Percentiles rank a stretch among this genome's conserved stretches.
Conservation (phyloP, 2,888 invertebrate species). For the Drosophila testacea region DNA sequence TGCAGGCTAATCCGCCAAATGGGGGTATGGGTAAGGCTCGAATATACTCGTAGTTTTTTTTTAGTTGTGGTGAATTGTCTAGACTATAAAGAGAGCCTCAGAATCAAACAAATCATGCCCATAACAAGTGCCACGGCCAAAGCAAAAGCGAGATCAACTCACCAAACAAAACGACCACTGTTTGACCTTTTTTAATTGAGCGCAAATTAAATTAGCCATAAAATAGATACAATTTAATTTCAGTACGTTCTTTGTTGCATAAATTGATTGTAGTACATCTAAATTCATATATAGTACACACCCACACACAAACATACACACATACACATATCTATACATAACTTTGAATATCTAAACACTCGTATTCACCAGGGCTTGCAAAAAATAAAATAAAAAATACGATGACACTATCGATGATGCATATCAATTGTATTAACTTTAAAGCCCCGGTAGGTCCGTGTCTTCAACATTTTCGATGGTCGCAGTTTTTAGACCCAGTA, state of each 20-base stretch:
- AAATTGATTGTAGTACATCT: constrained; percentile 32
- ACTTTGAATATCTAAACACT: constrained; percentile 13
- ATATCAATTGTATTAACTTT: constrained; percentile 21
- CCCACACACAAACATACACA: constrained; percentile 6
- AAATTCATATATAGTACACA: constrained; percentile 19
- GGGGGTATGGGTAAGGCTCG: constrained; percentile 8
- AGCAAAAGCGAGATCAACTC: constrained; percentile 57
- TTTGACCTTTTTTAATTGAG: constrained; percentile 81
- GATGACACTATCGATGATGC: constrained; percentile 35
- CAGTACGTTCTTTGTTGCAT: constrained; percentile 42
- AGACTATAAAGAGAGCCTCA: constrained; percentile 39
- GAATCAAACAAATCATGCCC: constrained; percentile 53
- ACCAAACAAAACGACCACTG: constrained; percentile 62
- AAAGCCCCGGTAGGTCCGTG: constrained; percentile 1
- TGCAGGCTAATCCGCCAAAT: constrained; percentile 5
- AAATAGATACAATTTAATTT: constrained; percentile 79
- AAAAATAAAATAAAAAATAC: constrained; percentile 3
- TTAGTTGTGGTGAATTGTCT: constrained; percentile 33
- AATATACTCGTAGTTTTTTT: constrained; percentile 12
- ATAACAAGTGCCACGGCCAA: constrained; percentile 67
- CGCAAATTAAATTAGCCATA: constrained; percentile 79
- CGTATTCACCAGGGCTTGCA: constrained; percentile 14
- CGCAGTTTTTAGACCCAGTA: too few species aligned
- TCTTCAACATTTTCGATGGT: not conserved
- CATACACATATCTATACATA: not conserved